Evolutionary conservation across 2,888 invertebrate genomes (phyloP), one percentile per base, ranked within the genome.

Genomic region (Sinotaia quadrata): DNA sequence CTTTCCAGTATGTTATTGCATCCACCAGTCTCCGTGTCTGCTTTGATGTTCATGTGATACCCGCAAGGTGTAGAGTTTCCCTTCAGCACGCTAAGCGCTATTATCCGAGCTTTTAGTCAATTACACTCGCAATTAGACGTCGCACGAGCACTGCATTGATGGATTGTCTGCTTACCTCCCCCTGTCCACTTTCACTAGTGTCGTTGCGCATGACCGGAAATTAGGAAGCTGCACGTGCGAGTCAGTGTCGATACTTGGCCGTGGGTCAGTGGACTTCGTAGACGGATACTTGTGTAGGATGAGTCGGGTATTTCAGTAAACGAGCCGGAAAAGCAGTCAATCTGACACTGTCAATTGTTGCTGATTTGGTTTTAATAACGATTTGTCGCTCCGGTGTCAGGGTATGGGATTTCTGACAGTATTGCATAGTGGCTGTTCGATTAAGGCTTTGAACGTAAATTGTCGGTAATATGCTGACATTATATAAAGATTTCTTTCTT

Each of bases 81-180:
- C 27, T 21, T 24, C 2, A 24, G 18, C 18, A 24, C 51, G n/a
- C 18, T 21, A 21, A 15, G 5, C 15, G 54, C 54, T 27, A 54
- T 54, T 54, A 54, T 29, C 31, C 54, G 54, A 54, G 54, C 54
- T 54, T 54, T 54, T 54, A 54, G 54, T 27, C 54, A 54, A 54
- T 54, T 54, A 54, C 54, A 29, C 54, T 5, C 27, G 54, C 54
- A 54, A 54, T 54, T 54, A 54, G 54, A 18, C 27, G 27, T 18
- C 21, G 27, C 27, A 29, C 54, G 24, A 24, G 54, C 54, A 10
- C 24, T 29, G 21, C 7, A 24, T 10, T 54, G 54, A 54, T 54
- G 54, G 31, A 54, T 54, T n/a, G 27, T 24, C n/a, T 31, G 54
- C 54, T 27, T 54, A 54, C 54, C 54, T 54, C 31, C 21, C 29